Evolutionary conservation across 1,140 invertebrate genomes (phyloP).

Genomic region (Steinernema feltiae): DNA sequence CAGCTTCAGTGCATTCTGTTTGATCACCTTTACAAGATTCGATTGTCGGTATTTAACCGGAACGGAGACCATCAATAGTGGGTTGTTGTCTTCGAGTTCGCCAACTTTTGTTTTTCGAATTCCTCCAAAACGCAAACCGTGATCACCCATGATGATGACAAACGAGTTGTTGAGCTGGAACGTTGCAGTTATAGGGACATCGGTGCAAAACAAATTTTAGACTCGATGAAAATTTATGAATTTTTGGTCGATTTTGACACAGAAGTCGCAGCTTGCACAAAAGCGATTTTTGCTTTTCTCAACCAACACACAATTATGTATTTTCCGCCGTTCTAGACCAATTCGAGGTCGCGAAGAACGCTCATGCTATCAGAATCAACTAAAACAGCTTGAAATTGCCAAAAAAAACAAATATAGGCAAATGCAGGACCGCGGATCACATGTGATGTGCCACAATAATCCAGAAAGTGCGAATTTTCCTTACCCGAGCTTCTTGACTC

Average conservation of each 20-base stretch:
- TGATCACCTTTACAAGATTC: slow-evolving; percentile 5
- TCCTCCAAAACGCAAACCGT: slow-evolving; percentile 22
- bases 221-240: neutral
- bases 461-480: too few relatives aligned
- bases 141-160: slow-evolving; percentile 29
- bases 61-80: slow-evolving; percentile 24
- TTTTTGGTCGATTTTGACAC: too few relatives aligned
- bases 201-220: neutral
- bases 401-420: neutral
- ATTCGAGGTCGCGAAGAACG: too few relatives aligned
- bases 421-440: neutral
- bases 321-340: too few relatives aligned
- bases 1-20: slow-evolving; percentile 25
- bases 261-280: too few relatives aligned
- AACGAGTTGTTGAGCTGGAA: slow-evolving; percentile 32
- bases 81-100: slow-evolving; percentile 27
- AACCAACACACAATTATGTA: too few relatives aligned
- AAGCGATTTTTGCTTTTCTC: too few relatives aligned
- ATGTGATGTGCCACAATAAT: neutral
- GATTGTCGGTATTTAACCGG: slow-evolving; percentile 20
- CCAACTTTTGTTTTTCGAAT: slow-evolving; percentile 18
- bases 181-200: neutral
- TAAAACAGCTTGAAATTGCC: too few relatives aligned
- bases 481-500: slow-evolving; percentile 7
- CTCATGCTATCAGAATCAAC: too few relatives aligned